A percentile compares a stretch with the other conserved stretches of the same genome.
Evolutionary conservation across 64 coral and sea anemone genomes (phyloP).

Genomic region (Acropora yongei): DNA sequence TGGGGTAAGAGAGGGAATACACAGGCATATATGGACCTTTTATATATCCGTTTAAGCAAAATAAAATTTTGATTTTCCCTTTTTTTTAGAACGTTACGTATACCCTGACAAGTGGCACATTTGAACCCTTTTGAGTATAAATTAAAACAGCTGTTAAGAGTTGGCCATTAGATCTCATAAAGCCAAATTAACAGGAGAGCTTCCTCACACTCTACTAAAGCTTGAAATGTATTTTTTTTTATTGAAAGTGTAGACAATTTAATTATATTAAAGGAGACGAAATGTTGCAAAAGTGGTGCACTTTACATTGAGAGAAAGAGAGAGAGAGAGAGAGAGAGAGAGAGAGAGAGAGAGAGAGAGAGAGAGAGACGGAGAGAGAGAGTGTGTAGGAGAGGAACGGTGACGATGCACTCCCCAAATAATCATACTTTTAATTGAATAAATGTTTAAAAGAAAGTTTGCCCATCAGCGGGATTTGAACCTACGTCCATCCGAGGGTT

Average conservation of each 20-base stretch:
- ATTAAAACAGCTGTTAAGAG: not conserved
- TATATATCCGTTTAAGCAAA: not conserved
- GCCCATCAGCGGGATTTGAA: too few relatives aligned
- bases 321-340: not conserved
- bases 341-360: not conserved
- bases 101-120: not conserved
- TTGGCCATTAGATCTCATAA: not conserved
- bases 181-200: not conserved
- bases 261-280: not conserved
- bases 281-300: not conserved
- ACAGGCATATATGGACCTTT: not conserved
- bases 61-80: not conserved
- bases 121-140: not conserved
- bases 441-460: too few relatives aligned
- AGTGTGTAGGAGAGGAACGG: too few relatives aligned
- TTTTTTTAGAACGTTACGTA: not conserved
- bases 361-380: too few relatives aligned
- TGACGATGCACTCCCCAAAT: too few relatives aligned
- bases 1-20: not conserved
- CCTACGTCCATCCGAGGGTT: too few relatives aligned
- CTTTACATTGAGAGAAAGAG: not conserved
- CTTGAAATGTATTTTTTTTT: not conserved
- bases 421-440: too few relatives aligned
- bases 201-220: not conserved
- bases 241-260: not conserved